phyloP scores from a whole-genome alignment of 2,888 invertebrate genomes.

The Noctuana brunneofusca region DNA sequence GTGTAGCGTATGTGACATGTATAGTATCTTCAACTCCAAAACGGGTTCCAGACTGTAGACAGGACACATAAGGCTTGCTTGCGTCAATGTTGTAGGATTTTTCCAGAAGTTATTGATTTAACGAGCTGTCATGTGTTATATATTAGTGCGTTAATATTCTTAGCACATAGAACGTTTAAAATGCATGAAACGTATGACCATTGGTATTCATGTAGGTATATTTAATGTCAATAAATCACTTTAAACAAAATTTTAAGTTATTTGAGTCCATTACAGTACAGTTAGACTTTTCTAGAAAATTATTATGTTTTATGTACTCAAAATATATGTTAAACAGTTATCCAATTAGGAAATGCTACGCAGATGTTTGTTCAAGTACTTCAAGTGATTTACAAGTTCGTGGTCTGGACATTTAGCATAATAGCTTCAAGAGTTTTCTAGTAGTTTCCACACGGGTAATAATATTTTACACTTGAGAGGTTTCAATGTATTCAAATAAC shows the following conservation, averaged over 20 bases:
- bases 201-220: background rate
- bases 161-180: background rate
- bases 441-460: background rate
- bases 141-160: background rate
- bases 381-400: background rate
- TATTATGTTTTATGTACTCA: background rate
- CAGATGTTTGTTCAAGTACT: background rate
- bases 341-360: background rate
- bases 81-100: slow-evolving; percentile 4
- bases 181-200: background rate
- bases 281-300: background rate
- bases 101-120: background rate
- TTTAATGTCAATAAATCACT: background rate
- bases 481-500: too few species aligned
- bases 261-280: background rate
- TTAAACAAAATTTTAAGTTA: too few species aligned
- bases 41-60: slow-evolving; percentile 7
- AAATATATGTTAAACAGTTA: background rate
- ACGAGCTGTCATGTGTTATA: background rate
- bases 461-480: too few species aligned
- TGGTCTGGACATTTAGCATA: background rate
- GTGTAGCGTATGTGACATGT: slow-evolving; percentile 16
- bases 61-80: background rate
- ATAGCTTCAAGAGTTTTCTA: background rate
- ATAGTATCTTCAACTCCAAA: slow-evolving; percentile 18